Percentiles rank a stretch among this genome's conserved stretches.
Evolutionary conservation across 1,140 invertebrate genomes (phyloP).

Genomic region (Zophobas atratus): DNA sequence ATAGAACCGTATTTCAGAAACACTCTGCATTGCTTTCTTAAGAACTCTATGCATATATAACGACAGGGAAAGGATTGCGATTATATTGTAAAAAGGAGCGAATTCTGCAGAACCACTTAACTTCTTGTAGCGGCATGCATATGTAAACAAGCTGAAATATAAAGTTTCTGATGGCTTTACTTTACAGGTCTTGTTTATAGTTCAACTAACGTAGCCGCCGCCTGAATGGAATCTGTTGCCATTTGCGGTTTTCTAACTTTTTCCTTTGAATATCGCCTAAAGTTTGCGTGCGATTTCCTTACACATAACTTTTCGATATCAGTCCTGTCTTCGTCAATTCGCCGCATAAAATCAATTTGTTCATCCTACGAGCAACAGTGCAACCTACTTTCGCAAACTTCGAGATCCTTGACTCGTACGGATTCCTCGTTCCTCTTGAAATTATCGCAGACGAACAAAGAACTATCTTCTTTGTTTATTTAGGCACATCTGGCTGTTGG

Average conservation of each 20-base stretch:
- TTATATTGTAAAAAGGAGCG: conserved; percentile 38
- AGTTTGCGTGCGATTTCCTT: conserved; percentile 30
- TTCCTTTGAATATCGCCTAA: conserved; percentile 35
- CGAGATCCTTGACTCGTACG: not conserved
- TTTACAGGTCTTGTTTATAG: conserved; percentile 45
- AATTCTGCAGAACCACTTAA: conserved; percentile 41
- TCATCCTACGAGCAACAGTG: not conserved
- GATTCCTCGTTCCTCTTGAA: conserved; percentile 1
- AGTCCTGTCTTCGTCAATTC: conserved; percentile 27
- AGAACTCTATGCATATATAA: conserved; percentile 42
- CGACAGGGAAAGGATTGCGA: conserved; percentile 21
- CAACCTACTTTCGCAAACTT: conserved; percentile 6
- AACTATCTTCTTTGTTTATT: conserved; percentile 24
- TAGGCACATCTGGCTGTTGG: conserved; percentile 72
- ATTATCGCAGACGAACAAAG: conserved; percentile 8
- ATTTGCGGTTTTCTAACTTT: conserved; percentile 40
- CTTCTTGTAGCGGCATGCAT: conserved; percentile 36
- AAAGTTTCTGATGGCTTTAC: conserved; percentile 50
- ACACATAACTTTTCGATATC: conserved; percentile 33
- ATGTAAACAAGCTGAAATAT: conserved; percentile 47
- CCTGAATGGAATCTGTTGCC: conserved; percentile 34
- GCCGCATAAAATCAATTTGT: conserved; percentile 37
- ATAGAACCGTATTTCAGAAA: conserved; percentile 27
- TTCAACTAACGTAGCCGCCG: conserved; percentile 3
- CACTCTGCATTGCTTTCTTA: conserved; percentile 22